Evolutionary conservation across 2,888 invertebrate species (phyloP).

Genomic region (Sinopyrophorus schimmeli): DNA sequence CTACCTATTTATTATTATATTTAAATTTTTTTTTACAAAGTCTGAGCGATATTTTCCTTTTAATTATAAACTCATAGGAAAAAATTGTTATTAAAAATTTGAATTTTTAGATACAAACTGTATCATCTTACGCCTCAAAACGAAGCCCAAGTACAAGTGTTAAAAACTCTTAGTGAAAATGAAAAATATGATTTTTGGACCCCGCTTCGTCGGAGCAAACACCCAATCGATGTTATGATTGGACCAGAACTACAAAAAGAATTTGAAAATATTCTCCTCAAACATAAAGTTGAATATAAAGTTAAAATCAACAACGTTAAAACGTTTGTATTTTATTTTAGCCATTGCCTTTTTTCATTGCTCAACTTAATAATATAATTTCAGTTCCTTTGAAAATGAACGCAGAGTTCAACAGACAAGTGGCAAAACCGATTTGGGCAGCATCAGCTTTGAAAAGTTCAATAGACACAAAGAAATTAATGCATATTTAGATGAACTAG

Average conservation of each 20-base stretch:
- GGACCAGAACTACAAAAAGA: conserved; percentile 40
- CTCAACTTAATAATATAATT: too few species aligned
- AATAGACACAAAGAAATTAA: conserved; percentile 40
- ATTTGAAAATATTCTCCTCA: conserved; percentile 20
- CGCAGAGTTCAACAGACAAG: conserved; percentile 10
- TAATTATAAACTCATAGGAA: too few species aligned
- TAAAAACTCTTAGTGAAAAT: conserved; percentile 1
- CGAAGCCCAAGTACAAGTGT: conserved; percentile 3
- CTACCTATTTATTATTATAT: too few species aligned
- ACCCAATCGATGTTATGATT: conserved; percentile 53
- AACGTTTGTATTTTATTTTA: conserved; percentile 42
- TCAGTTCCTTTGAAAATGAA: conserved; percentile 22
- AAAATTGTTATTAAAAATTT: too few species aligned
- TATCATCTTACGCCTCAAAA: conserved; percentile 41
- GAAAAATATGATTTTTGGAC: conserved; percentile 44
- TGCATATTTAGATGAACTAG: conserved; percentile 3
- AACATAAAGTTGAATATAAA: conserved; percentile 50
- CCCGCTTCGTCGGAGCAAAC: conserved; percentile 48
- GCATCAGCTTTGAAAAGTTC: conserved; percentile 53
- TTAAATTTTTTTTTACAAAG: too few species aligned
- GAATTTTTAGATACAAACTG: conserved; percentile 51
- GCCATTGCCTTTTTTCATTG: too few species aligned
- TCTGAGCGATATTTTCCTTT: too few species aligned
- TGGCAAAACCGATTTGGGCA: conserved; percentile 32
- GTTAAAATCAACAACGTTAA: conserved; percentile 57